Evolutionary conservation across 2,113 vertebrate genomes (phyloP).

Genomic region (Hippotragus niger): DNA sequence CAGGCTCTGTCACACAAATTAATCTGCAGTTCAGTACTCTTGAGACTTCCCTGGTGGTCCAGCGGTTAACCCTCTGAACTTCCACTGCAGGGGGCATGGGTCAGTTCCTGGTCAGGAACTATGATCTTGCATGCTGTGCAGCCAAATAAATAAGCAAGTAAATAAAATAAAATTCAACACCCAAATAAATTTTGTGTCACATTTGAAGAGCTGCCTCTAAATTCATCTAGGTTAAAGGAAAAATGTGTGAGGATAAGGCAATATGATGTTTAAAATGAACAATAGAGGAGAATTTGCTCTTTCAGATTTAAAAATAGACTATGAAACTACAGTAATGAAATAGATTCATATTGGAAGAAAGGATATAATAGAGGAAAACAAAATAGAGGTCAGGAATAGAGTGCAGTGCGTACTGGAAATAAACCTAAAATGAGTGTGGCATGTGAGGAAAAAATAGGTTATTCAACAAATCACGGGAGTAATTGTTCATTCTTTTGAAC

Average conservation of each 20-base stretch:
- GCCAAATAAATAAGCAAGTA: background rate
- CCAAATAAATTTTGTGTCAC: background rate
- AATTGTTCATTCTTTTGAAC: background rate
- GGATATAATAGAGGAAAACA: background rate
- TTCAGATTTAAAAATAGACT: background rate
- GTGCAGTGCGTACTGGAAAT: background rate
- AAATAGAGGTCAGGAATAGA: background rate
- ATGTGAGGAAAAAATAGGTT: background rate
- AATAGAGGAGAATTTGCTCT: background rate
- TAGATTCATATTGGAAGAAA: background rate
- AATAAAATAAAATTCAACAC: background rate
- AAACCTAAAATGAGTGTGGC: background rate
- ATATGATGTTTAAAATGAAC: background rate
- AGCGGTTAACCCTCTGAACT: background rate
- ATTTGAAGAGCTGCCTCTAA: background rate
- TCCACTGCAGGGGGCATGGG: background rate
- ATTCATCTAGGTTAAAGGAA: background rate
- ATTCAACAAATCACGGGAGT: background rate
- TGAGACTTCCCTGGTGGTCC: background rate
- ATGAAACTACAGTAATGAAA: background rate
- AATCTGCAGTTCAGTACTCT: background rate
- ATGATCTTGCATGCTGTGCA: background rate
- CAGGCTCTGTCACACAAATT: too few relatives aligned
- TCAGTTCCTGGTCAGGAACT: background rate
- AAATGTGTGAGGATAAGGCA: background rate